phyloP scores from a whole-genome alignment of 1,140 invertebrate genomes.

The Calephelis nemesis region DNA sequence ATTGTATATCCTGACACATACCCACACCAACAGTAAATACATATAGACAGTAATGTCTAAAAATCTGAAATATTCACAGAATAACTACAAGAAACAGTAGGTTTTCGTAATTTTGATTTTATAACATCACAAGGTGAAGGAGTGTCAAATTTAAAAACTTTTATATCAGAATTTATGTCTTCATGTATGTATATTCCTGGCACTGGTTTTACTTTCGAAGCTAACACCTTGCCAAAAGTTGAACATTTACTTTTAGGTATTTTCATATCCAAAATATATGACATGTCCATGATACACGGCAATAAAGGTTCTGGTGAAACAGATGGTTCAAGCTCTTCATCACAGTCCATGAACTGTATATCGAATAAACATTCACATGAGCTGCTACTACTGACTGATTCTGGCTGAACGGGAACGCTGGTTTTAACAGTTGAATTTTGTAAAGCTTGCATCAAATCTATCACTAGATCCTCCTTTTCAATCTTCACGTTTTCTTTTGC shows the following conservation, averaged over 20 bases:
- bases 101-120: conserved; percentile 51
- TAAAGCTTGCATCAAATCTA: conserved; percentile 55
- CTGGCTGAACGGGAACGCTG: conserved; percentile 8
- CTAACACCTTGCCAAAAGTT: conserved; percentile 56
- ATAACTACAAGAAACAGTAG: conserved; percentile 34
- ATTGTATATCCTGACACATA: background rate
- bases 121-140: conserved; percentile 58
- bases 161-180: conserved; percentile 37
- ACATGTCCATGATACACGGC: conserved; percentile 54
- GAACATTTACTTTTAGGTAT: conserved; percentile 48
- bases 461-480: conserved; percentile 42
- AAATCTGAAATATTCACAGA: conserved; percentile 16
- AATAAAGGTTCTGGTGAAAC: conserved; percentile 37
- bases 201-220: conserved; percentile 41
- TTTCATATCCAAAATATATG: conserved; percentile 50
- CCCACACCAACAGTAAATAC: background rate
- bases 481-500: conserved; percentile 41
- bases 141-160: conserved; percentile 53
- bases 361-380: conserved; percentile 54
- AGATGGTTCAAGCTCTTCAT: conserved; percentile 28
- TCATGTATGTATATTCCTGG: conserved; percentile 49
- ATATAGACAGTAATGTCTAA: background rate
- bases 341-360: conserved; percentile 40
- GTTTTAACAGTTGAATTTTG: conserved; percentile 31
- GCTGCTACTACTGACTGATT: conserved; percentile 44